A percentile compares a stretch with the other conserved stretches of the same genome.
phyloP scores from a whole-genome alignment of 2,797 vertebrate genomes.

The Melanotaenia maccullochi region DNA sequence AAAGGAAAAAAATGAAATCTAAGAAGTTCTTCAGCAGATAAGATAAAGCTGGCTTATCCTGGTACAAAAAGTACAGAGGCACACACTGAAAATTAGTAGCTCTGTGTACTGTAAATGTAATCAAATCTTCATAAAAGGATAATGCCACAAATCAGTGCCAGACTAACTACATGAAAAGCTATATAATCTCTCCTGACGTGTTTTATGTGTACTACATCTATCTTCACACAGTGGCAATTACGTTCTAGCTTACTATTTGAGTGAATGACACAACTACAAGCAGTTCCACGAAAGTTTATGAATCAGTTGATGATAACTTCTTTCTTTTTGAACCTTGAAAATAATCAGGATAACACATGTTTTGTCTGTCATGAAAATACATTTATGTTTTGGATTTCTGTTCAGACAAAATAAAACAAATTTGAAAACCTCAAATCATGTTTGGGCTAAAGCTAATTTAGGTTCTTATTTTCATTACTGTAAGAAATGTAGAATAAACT shows the following conservation, averaged over 20 bases:
- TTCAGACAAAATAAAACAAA: not conserved
- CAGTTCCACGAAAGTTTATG: not conserved
- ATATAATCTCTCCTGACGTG: too few species aligned
- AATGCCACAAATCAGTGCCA: not conserved
- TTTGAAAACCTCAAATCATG: not conserved
- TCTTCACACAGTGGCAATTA: too few species aligned
- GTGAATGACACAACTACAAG: not conserved
- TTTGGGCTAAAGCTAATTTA: not conserved
- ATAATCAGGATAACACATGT: not conserved
- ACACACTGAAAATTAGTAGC: not conserved
- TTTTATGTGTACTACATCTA: too few species aligned
- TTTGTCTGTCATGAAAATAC: not conserved
- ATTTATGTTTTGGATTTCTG: not conserved
- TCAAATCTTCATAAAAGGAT: not conserved
- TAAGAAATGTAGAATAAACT: not conserved
- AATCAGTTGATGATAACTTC: not conserved
- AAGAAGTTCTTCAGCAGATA: constrained; percentile 35
- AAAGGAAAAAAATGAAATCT: constrained; percentile 25
- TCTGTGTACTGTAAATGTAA: not conserved
- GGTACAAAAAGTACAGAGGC: constrained; percentile 27
- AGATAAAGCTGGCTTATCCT: constrained; percentile 30
- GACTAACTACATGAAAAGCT: not conserved
- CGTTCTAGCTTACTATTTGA: not conserved
- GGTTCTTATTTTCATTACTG: constrained; percentile 1
- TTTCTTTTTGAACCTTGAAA: not conserved